Evolutionary conservation across 2,113 vertebrate genomes (phyloP).

Genomic region (Hyperopisus bebe): DNA sequence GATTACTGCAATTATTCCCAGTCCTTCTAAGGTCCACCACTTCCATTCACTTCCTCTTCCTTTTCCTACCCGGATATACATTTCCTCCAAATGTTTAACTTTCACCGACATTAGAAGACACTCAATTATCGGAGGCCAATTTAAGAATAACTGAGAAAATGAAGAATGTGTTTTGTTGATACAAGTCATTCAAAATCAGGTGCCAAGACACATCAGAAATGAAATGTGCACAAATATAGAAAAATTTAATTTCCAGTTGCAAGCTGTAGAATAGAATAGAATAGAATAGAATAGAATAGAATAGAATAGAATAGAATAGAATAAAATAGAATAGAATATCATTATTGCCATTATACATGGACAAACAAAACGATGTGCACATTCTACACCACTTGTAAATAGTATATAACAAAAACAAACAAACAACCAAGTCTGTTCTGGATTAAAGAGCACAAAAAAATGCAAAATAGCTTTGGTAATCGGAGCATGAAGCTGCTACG

Average conservation of each 20-base stretch:
- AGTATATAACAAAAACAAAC: neutral
- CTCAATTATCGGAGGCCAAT: constrained; percentile 33
- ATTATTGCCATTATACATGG: neutral
- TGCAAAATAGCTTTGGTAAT: neutral
- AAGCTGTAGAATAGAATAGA: neutral
- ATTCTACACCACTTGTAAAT: neutral
- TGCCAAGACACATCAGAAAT: neutral
- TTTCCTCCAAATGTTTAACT: constrained; percentile 38
- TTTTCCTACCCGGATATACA: constrained; percentile 39
- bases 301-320: neutral
- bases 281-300: neutral
- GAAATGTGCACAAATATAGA: neutral
- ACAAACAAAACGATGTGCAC: neutral
- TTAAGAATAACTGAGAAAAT: neutral
- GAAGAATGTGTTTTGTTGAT: neutral
- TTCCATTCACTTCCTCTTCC: constrained; percentile 39
- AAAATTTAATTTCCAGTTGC: neutral
- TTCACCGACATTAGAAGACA: constrained; percentile 26
- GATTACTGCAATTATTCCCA: constrained; percentile 33
- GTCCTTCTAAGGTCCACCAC: constrained; percentile 32
- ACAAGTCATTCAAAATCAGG: neutral
- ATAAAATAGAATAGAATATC: neutral
- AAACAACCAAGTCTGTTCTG: neutral
- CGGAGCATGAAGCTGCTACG: neutral
- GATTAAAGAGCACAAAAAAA: neutral